Conservation (phyloP, 2,797 vertebrate genomes). For the Psittacula derbiana region DNA sequence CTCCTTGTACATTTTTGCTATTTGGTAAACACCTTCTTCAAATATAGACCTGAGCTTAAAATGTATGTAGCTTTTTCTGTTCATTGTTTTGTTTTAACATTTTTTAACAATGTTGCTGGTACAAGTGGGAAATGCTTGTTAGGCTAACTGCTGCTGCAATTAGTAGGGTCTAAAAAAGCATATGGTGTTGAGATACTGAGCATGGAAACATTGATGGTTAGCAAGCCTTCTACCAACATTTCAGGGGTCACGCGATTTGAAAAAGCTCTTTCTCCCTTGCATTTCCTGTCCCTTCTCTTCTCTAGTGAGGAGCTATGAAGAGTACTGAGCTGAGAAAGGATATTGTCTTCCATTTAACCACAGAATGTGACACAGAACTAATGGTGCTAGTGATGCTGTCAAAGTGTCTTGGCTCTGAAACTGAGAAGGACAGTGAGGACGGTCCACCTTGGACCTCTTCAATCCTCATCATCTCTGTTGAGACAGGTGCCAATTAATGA, state of each 20-base stretch:
- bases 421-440: not conserved
- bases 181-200: not conserved
- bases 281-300: not conserved
- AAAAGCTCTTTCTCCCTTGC: not conserved
- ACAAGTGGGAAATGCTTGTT: not conserved
- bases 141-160: not conserved
- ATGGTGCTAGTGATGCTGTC: not conserved
- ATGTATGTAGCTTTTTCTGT: not conserved
- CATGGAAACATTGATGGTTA: not conserved
- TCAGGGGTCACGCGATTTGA: not conserved
- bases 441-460: not conserved
- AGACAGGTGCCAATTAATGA: not conserved
- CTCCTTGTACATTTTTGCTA: not conserved
- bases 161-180: not conserved
- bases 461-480: not conserved
- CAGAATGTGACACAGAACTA: not conserved
- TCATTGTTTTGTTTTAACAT: not conserved
- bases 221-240: not conserved
- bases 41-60: not conserved
- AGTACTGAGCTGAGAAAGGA: not conserved
- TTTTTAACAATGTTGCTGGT: not conserved
- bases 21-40: not conserved
- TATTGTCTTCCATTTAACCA: not conserved
- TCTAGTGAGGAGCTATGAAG: not conserved
- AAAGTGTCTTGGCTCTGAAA: not conserved